Base-by-base conservation (phyloP, 2,888 invertebrate genomes). In the Acleris literana region DNA sequence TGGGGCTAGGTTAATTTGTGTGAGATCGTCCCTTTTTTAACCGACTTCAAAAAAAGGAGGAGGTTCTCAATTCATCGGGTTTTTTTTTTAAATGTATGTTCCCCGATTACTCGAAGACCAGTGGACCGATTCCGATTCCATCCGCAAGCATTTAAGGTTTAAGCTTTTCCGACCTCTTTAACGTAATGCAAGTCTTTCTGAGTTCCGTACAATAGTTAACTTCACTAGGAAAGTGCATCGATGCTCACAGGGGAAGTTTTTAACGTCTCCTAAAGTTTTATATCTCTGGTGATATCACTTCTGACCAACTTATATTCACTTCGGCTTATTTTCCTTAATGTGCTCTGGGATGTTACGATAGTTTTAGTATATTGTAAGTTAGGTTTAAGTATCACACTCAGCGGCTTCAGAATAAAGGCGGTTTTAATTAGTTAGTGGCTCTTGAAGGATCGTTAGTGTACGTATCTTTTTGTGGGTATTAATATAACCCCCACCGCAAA, bases 291-390 rank as follows among this genome's bases (percentile, higher is more conserved):
- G 58, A 59, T 48, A 53, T 48, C 54, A 17, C 49, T 54, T 49
- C 25, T 7, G 43, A 25, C 43, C 17, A 60, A 65, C 55, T 60
- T 60, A 29, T 51, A 60, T 55, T 49, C 53, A 60, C 60, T 44
- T 60, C 16, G 25, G 46, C 17, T 33, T 43, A 65, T 51, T 65
- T 65, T 43, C 43, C 13, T 18, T 18, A 33, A 57, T 16, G 48
- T 25, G 22, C 44, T 18, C 22, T 16, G 25, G 43, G 18, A 11
- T 52, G 43, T 55, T 49, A 48, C 46, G 22, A 54, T 44, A 54
- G 43, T 48, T 54, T 33, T 51, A 63, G 11, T 53, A 29, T 49
- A 39, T 9, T 52, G 5, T 39, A 46, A 49, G 49, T 49, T 20
- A 9, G 9, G n/a, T 18, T 49, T 18, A 18, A 49, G 18, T 17